Evolutionary conservation across 1,140 invertebrate species (phyloP).

Genomic region (Drosophila quadrilineata): DNA sequence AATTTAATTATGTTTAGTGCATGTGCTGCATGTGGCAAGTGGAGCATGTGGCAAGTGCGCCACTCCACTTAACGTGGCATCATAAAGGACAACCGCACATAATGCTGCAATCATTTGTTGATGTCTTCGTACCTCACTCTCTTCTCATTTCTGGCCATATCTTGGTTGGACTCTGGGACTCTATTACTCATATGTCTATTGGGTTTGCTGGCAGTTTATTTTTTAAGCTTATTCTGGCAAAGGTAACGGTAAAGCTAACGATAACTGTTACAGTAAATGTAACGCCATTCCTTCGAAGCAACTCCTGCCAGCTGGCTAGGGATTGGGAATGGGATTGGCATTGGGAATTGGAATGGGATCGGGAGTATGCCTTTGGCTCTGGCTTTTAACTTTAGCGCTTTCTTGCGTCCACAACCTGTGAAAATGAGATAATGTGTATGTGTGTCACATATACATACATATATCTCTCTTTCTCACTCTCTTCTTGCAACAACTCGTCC

Average conservation of each 20-base stretch:
- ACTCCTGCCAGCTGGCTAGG: slow-evolving; percentile 34
- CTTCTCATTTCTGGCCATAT: no score
- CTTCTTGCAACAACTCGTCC: slow-evolving; percentile 13
- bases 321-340: no score
- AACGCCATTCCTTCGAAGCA: slow-evolving; percentile 37
- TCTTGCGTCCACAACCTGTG: slow-evolving; percentile 66
- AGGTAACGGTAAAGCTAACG: slow-evolving; percentile 1
- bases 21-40: slow-evolving; percentile 1
- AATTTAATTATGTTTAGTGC: slow-evolving; percentile 66
- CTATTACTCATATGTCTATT: slow-evolving; percentile 25
- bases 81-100: slow-evolving; percentile 33
- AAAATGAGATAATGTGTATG: slow-evolving; percentile 80
- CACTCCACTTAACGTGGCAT: no score
- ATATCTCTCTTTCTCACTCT: slow-evolving; percentile 1
- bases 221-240: slow-evolving; percentile 15
- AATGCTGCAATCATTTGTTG: slow-evolving; percentile 57
- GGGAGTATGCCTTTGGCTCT: no score
- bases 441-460: slow-evolving; percentile 62
- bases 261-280: not conserved
- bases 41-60: not conserved
- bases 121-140: slow-evolving; percentile 40
- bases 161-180: slow-evolving; percentile 22
- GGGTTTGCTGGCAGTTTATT: slow-evolving; percentile 31
- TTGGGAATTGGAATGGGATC: no score
- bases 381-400: slow-evolving; percentile 74